A percentile compares a stretch with the other conserved stretches of the same genome.
Conservation (phyloP, 1,140 invertebrate species). For the Adelges cooleyi region DNA sequence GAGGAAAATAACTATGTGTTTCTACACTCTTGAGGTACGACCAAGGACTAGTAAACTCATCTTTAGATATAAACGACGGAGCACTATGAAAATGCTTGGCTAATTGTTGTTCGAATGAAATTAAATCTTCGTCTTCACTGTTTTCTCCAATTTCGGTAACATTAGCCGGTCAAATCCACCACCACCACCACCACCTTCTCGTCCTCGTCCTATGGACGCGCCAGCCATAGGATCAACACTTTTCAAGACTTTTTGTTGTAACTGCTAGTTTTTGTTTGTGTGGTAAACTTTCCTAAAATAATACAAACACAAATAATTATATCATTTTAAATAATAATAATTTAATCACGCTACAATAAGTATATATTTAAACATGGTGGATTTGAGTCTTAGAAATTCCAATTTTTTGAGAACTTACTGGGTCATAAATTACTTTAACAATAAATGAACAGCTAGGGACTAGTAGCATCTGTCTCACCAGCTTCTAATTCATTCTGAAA, state of each 20-base stretch:
- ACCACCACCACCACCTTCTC: neutral
- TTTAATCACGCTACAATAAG: neutral
- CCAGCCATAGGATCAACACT: constrained; percentile 26
- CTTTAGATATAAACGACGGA: constrained; percentile 22
- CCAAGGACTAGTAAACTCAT: neutral
- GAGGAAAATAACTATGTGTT: constrained; percentile 6
- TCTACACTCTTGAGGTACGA: constrained; percentile 18
- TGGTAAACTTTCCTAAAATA: neutral
- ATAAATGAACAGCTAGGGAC: constrained; percentile 96
- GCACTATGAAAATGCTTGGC: constrained; percentile 15
- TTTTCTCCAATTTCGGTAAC: constrained; percentile 29
- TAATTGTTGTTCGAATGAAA: constrained; percentile 9
- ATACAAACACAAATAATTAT: too few species aligned
- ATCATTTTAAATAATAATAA: neutral
- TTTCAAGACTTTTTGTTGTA: constrained; percentile 2
- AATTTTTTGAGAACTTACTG: constrained; percentile 36
- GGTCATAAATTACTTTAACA: constrained; percentile 86
- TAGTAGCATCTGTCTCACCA: constrained; percentile 95
- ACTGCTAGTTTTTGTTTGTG: constrained; percentile 5
- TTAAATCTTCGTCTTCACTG: constrained; percentile 29
- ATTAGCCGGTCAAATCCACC: neutral
- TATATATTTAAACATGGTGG: neutral
- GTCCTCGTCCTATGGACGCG: neutral
- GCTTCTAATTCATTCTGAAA: constrained; percentile 66
- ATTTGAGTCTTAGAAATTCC: neutral